Evolutionary conservation across 1,140 invertebrate species (phyloP), one percentile per base, ranked within the genome.

Genomic region (Listronotus oregonensis): DNA sequence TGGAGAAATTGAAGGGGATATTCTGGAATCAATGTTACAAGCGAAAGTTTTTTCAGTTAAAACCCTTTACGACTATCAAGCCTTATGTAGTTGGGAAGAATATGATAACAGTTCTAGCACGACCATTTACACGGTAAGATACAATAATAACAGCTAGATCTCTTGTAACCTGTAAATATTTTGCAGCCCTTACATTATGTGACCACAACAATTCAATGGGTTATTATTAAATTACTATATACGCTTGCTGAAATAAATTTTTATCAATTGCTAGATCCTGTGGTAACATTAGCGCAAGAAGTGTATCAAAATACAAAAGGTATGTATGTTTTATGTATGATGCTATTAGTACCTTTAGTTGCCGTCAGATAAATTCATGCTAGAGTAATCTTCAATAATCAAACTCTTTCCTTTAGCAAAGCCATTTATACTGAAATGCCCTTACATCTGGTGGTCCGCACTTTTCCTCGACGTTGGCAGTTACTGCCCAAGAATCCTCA

Each of bases 41-140:
- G 83, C 87, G 47, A 83, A 86, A 10, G 87, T 95, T 47, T 97
- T 87, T 74, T 85, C 89, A 66, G 85, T 86, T 68, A 85, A 93
- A 6, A 85, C 86, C 8, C 86, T 95, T 31, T 94, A 89, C 75
- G 93, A 97, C 77, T 95, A 93, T 75, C 94, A 96, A 79, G 91
- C 87, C 1, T 80, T 93, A 15, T 96, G 94, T 73, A 61, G 55
- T 39, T 64, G 73, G 10, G 78, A 80, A 67, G 60, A 21, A 6
- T 31, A 58, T 37, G 37, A 57, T 7, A 50, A 3, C 32, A 66
- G 50, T 60, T 66, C 64, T 10, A 34, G 40, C 11, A 50, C 39
- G 12, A 40, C 6, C 5, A 32, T 42, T 14, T 18, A 50, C 39
- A 66, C 54, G 11, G 50, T 58, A 49, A 57, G 44, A n/a, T n/a